phyloP scores from a whole-genome alignment of 1,140 invertebrate genomes.

The Lineus longissimus region DNA sequence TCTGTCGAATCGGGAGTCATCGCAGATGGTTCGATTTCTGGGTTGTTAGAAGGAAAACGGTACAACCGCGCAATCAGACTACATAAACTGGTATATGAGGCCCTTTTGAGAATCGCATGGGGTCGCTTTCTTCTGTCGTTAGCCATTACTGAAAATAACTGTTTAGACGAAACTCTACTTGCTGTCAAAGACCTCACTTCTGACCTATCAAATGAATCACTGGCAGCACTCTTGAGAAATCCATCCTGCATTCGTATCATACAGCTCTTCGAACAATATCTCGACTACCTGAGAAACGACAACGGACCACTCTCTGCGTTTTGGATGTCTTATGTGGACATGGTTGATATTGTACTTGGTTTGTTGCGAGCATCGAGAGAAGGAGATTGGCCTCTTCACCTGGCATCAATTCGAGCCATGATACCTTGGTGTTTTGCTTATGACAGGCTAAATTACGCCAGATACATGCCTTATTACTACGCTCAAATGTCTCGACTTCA shows the following conservation, averaged over 20 bases:
- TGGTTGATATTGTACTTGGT: conserved; percentile 6
- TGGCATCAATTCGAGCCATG: neutral
- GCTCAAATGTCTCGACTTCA: neutral
- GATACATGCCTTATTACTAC: conserved; percentile 3
- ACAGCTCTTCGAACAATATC: too few relatives aligned
- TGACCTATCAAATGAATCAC: too few relatives aligned
- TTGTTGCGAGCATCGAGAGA: neutral
- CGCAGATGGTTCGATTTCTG: conserved; percentile 23
- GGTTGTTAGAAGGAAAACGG: conserved; percentile 21
- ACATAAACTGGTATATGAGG: conserved; percentile 27
- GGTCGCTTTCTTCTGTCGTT: neutral
- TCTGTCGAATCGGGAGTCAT: conserved; percentile 19
- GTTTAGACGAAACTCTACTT: too few relatives aligned
- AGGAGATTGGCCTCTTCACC: conserved; percentile 5
- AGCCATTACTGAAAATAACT: too few relatives aligned
- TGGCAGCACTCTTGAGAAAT: too few relatives aligned
- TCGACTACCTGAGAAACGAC: neutral
- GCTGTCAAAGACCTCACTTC: too few relatives aligned
- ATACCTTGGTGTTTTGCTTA: conserved; percentile 15
- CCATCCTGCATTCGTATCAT: too few relatives aligned
- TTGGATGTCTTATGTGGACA: conserved; percentile 7
- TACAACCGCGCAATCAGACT: conserved; percentile 25
- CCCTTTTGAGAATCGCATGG: conserved; percentile 16
- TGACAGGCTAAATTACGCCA: conserved; percentile 5
- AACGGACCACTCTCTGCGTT: conserved; percentile 12